A percentile compares a stretch with the other conserved stretches of the same genome.
Evolutionary conservation across 2,797 vertebrate species (phyloP).

Genomic region (Anas acuta): DNA sequence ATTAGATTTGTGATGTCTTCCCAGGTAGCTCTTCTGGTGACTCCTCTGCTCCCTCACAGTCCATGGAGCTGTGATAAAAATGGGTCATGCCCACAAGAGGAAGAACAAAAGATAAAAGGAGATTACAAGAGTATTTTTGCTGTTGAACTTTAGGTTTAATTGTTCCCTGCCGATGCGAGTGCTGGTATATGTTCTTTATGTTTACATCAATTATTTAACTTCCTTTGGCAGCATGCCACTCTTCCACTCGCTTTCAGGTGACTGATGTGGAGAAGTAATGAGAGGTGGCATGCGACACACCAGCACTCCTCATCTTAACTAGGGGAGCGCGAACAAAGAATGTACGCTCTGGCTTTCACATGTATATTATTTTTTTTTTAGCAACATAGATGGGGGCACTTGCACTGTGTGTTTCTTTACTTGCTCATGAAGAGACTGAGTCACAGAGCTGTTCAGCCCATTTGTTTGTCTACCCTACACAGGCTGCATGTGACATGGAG

Average conservation of each 20-base stretch:
- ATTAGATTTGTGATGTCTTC: not conserved
- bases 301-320: conserved; percentile 23
- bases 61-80: not conserved
- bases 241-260: conserved; percentile 11
- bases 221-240: conserved; percentile 40
- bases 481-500: not conserved
- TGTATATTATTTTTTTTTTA: not conserved
- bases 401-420: conserved; percentile 26
- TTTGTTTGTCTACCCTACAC: not conserved
- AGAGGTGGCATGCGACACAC: conserved; percentile 13
- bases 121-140: not conserved
- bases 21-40: not conserved
- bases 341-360: not conserved
- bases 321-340: not conserved
- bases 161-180: conserved; percentile 46
- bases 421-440: not conserved
- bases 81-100: not conserved
- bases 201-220: conserved; percentile 73
- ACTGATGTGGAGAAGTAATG: conserved; percentile 29
- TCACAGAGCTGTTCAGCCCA: not conserved
- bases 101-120: not conserved
- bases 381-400: not conserved
- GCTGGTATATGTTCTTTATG: conserved; percentile 33
- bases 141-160: conserved; percentile 48
- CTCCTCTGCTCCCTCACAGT: not conserved